A percentile compares a stretch with the other conserved stretches of the same genome.
Evolutionary conservation across 2,113 vertebrate genomes (phyloP).

Genomic region (Laticauda colubrina): DNA sequence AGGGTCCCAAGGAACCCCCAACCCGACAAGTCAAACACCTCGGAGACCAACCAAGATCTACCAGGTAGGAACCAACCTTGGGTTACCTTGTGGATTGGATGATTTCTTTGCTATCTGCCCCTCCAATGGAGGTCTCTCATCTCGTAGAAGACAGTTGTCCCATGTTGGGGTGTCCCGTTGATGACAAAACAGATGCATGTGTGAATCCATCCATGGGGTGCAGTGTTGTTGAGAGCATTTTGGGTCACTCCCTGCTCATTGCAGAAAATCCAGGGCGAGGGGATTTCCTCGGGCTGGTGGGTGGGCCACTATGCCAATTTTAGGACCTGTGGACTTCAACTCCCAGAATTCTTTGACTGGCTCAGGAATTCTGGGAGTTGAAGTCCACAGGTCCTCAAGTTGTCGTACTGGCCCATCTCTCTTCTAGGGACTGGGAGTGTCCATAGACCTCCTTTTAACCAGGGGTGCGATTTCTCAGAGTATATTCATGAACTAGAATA

Average conservation of each 20-base stretch:
- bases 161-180: neutral
- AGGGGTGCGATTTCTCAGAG: too few relatives aligned
- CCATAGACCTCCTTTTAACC: neutral
- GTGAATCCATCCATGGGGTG: neutral
- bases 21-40: neutral
- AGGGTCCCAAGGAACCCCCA: neutral
- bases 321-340: too few relatives aligned
- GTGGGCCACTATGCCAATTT: too few relatives aligned
- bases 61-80: neutral
- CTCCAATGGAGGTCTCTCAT: neutral
- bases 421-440: neutral
- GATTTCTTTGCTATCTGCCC: neutral
- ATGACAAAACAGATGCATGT: neutral
- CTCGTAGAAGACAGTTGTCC: neutral
- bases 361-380: neutral
- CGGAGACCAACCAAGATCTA: neutral
- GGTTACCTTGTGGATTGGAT: neutral
- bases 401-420: neutral
- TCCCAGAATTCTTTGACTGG: neutral
- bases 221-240: too few relatives aligned
- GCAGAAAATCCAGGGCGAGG: neutral
- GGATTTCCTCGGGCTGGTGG: neutral
- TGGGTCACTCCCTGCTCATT: neutral
- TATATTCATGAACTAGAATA: too few relatives aligned
- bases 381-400: neutral